Evolutionary conservation across 1,140 invertebrate species (phyloP).

Genomic region (Lepidurus apus): DNA sequence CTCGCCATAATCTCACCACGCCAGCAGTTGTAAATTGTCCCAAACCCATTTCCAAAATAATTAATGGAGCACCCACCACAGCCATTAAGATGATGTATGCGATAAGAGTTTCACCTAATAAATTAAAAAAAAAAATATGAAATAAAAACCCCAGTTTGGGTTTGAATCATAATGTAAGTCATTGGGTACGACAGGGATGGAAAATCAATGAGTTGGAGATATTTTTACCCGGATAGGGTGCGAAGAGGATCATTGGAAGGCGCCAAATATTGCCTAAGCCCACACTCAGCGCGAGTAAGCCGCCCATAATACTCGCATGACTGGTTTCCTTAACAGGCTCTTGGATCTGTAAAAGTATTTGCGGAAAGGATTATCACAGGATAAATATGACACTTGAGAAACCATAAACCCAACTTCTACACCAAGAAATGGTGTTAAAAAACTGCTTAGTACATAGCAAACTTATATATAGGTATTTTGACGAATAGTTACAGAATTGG

Average conservation of each 20-base stretch:
- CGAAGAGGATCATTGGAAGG: conserved; percentile 29
- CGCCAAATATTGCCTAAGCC: conserved; percentile 31
- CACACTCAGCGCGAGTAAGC: conserved; percentile 25
- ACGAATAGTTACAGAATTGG: no score
- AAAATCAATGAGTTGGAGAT: not conserved
- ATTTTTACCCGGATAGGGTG: conserved; percentile 29
- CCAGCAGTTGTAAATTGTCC: conserved; percentile 23
- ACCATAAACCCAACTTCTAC: no score
- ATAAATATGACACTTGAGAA: not conserved
- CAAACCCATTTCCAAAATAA: conserved; percentile 26
- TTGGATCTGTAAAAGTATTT: not conserved
- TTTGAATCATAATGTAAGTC: not conserved
- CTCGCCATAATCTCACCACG: conserved; percentile 22
- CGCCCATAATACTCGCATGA: conserved; percentile 9
- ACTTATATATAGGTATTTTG: no score
- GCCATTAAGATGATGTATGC: conserved; percentile 32
- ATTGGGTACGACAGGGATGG: not conserved
- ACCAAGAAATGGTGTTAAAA: no score
- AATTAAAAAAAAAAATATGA: not conserved
- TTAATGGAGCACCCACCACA: conserved; percentile 23
- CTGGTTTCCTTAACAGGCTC: not conserved
- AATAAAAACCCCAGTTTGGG: not conserved
- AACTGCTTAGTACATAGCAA: no score
- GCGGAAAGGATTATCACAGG: not conserved
- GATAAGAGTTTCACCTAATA: conserved; percentile 29